Evolutionary conservation across 2,113 vertebrate species (phyloP).

Genomic region (Neofelis nebulosa): DNA sequence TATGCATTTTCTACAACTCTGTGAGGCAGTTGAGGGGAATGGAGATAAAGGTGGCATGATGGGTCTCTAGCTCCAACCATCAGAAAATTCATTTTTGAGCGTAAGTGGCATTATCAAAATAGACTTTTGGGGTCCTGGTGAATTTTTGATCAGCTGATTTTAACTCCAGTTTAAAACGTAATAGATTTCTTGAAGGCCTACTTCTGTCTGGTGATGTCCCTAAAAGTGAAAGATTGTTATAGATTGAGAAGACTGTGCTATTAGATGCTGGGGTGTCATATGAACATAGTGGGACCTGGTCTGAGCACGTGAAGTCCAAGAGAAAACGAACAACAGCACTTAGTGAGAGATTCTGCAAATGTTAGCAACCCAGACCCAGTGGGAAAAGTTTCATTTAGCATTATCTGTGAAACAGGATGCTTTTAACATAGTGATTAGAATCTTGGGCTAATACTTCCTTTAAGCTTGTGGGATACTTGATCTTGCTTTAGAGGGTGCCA

Average conservation of each 20-base stretch:
- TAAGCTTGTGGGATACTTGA: constrained; percentile 62
- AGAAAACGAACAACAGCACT: constrained; percentile 21
- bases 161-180: background rate
- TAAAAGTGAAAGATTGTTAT: background rate
- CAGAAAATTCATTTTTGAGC: background rate
- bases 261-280: background rate
- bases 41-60: background rate
- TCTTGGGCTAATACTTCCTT: constrained; percentile 47
- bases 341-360: constrained; percentile 39
- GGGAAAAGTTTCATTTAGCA: constrained; percentile 52
- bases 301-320: background rate
- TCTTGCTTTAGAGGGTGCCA: constrained; percentile 43
- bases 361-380: constrained; percentile 48
- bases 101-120: background rate
- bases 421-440: constrained; percentile 37
- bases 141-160: background rate
- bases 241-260: background rate
- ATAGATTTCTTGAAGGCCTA: background rate
- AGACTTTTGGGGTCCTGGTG: background rate
- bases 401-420: constrained; percentile 48
- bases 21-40: background rate
- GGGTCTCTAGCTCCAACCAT: background rate
- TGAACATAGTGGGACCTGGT: background rate
- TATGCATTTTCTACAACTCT: background rate
- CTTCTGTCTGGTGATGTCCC: background rate